These are phyloP conservation scores for Whitmania pigra DNA, from an alignment of 1,140 invertebrate genomes.

Conservation along the genomic window DNA sequence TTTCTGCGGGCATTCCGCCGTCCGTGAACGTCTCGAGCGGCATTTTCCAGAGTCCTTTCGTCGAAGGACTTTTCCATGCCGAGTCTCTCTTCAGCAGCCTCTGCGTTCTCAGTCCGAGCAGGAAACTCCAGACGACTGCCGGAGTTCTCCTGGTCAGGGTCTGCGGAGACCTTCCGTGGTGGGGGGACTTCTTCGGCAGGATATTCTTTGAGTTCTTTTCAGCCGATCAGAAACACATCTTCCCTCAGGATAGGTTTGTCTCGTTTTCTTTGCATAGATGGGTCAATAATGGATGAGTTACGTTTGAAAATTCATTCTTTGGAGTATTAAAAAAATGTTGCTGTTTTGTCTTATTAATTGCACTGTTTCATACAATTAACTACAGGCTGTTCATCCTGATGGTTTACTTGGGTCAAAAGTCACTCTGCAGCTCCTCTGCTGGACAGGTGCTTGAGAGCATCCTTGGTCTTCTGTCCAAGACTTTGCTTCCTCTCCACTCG, in stretches of 20 bases:
- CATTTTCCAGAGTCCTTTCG: too few relatives aligned
- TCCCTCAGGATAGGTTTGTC: conserved; percentile 67
- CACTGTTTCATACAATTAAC: conserved; percentile 25
- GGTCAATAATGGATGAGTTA: too few relatives aligned
- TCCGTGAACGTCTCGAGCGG: not conserved
- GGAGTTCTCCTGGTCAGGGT: conserved; percentile 65
- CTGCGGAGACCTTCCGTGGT: conserved; percentile 67
- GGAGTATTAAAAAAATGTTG: not conserved
- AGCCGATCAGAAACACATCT: conserved; percentile 59
- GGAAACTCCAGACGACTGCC: conserved; percentile 55
- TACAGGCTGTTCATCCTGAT: conserved; percentile 70
- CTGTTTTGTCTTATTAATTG: conserved; percentile 10
- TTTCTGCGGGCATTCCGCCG: not conserved
- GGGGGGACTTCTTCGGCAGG: conserved; percentile 72
- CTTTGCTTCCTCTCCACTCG: conserved; percentile 25
- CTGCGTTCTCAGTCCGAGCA: conserved; percentile 51
- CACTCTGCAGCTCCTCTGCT: conserved; percentile 44
- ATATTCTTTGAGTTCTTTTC: conserved; percentile 65
- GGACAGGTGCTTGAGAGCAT: conserved; percentile 38
- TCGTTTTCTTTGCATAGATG: too few relatives aligned
- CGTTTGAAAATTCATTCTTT: conserved; percentile 13
- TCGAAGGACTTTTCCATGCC: conserved; percentile 45
- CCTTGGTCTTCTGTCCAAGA: conserved; percentile 35
- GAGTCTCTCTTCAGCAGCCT: conserved; percentile 57
- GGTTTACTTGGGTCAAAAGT: conserved; percentile 71